Base-by-base conservation (phyloP, 2,113 vertebrate species). In the Herpailurus yagouaroundi region DNA sequence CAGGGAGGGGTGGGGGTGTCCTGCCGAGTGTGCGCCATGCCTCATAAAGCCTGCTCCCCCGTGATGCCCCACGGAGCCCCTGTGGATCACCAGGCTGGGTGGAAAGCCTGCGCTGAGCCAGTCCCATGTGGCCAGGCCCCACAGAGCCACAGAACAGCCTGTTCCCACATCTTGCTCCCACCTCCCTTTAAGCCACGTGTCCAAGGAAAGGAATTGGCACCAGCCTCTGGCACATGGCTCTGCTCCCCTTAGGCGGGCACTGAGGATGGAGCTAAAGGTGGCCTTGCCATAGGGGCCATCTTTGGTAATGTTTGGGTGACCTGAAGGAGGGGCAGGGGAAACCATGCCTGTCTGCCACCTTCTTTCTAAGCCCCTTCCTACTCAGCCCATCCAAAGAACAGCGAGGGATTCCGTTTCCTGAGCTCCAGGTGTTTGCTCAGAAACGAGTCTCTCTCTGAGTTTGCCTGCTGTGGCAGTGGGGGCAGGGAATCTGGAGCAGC, bases 291-390 rank as follows among this genome's bases (percentile, higher is more conserved):
- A 16, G 57, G 66, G 6, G 4, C 50, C 0, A 0, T 13, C n/a
- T 68, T 27, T 4, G 29, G 68, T 66, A 31, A 41, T 21, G 1
- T 63, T 23, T 1, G 1, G 25, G 55, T 31, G 25, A 7, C 68
- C 83, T 27, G 27, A 36, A 92, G 71, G 50, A 80, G 68, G 27
- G 79, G 38, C 50, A 1, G 16, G 50, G 31, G 21, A 13, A n/a
- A 33, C 33, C 4, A 0, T 11, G 16, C 25, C 3, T 12, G 31
- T 3, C 15, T 63, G 7, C 4, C 13, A 3, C 5, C 23, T 19
- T 31, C 66, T 66, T 64, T 45, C 36, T n/a, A 19, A 82, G 85
- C 13, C 45, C 23, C 27, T 36, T 41, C 73, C 71, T 0, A 8
- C 48, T 68, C 52, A n/a, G 66, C n/a, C 19, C 25, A 60, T 11